Evolutionary conservation across 2,113 vertebrate genomes (phyloP).

Genomic region (Corapipo altera): DNA sequence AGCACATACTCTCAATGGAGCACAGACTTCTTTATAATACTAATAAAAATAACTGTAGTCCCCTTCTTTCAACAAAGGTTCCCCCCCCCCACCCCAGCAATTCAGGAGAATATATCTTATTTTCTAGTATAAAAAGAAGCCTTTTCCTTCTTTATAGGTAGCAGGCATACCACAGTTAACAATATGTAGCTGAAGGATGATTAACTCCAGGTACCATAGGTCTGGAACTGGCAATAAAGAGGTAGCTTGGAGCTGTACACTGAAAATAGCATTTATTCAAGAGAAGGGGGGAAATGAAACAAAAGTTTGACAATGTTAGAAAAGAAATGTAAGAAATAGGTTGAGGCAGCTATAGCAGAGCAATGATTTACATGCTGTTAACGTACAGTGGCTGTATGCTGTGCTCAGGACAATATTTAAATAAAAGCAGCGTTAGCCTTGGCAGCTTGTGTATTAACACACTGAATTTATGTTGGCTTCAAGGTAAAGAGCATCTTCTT

Average conservation of each 20-base stretch:
- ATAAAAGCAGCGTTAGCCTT: constrained; percentile 43
- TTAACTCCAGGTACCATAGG: constrained; percentile 66
- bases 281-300: constrained; percentile 49
- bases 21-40: constrained; percentile 46
- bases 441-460: constrained; percentile 38
- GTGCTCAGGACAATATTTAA: constrained; percentile 61
- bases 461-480: constrained; percentile 49
- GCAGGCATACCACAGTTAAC: constrained; percentile 49
- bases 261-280: constrained; percentile 57
- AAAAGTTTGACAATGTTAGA: constrained; percentile 60
- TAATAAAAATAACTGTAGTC: constrained; percentile 59
- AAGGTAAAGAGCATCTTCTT: constrained; percentile 56
- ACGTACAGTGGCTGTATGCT: neutral
- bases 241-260: constrained; percentile 57
- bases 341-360: constrained; percentile 24
- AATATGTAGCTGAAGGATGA: constrained; percentile 65
- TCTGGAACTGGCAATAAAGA: constrained; percentile 62
- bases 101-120: constrained; percentile 42
- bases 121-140: constrained; percentile 39
- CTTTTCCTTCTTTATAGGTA: constrained; percentile 51
- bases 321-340: constrained; percentile 29
- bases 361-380: constrained; percentile 47
- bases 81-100: neutral
- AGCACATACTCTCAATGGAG: constrained; percentile 25
- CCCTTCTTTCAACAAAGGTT: constrained; percentile 51